Evolutionary conservation across 2,797 vertebrate species (phyloP).

Genomic region (Sebastes ruberrimus): DNA sequence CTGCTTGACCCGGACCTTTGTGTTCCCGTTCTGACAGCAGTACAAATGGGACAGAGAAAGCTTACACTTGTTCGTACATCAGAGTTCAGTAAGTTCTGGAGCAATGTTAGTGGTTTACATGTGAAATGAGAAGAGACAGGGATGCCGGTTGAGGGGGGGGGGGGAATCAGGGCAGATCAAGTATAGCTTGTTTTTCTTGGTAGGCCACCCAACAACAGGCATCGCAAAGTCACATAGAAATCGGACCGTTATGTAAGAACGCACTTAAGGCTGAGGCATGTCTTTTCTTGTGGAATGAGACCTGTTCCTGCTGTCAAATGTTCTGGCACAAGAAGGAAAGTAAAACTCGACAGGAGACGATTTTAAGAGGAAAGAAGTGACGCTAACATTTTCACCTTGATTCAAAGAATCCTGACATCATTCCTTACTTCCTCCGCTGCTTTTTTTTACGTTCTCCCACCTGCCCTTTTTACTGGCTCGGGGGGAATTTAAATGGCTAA

Average conservation of each 20-base stretch:
- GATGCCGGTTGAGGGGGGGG: conserved; percentile 28
- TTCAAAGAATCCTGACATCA: conserved; percentile 20
- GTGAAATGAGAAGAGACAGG: conserved; percentile 48
- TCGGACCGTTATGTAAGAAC: conserved; percentile 50
- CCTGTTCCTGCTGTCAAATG: conserved; percentile 62
- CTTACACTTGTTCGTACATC: conserved; percentile 36
- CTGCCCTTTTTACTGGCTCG: conserved; percentile 44
- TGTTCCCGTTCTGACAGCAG: conserved; percentile 43
- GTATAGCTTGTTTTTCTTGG: conserved; percentile 55
- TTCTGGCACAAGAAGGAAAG: conserved; percentile 60
- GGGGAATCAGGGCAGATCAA: conserved; percentile 43
- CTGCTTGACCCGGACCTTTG: conserved; percentile 35
- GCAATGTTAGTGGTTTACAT: conserved; percentile 78
- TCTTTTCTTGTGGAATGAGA: conserved; percentile 75
- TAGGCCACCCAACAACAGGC: conserved; percentile 58
- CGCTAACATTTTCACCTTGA: conserved; percentile 17
- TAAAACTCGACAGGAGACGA: conserved; percentile 14
- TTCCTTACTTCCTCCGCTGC: not conserved
- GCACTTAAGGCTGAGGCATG: conserved; percentile 81
- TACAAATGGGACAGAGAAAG: conserved; percentile 40
- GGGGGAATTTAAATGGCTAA: conserved; percentile 64
- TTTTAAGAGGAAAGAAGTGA: conserved; percentile 44
- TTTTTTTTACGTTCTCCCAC: conserved; percentile 22
- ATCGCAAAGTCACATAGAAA: conserved; percentile 60
- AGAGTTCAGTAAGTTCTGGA: conserved; percentile 41